Percentiles rank a stretch among this genome's conserved stretches.
Evolutionary conservation across 2,113 vertebrate genomes (phyloP).

Genomic region (Solea senegalensis): DNA sequence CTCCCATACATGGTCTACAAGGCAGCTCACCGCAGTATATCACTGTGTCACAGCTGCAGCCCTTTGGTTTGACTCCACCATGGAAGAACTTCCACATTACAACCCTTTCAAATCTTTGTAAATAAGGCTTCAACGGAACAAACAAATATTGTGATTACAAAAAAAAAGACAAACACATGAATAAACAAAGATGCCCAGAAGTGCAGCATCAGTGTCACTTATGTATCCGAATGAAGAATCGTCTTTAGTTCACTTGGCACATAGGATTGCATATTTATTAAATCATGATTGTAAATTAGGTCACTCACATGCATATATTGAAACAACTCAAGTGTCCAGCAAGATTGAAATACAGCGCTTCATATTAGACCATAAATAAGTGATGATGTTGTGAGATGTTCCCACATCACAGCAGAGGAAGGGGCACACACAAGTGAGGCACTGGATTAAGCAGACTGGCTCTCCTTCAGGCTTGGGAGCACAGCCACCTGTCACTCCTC

Average conservation of each 20-base stretch:
- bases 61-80: conserved; percentile 25
- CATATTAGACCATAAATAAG: conserved; percentile 71
- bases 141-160: conserved; percentile 34
- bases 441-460: conserved; percentile 63
- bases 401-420: conserved; percentile 60
- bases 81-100: conserved; percentile 10
- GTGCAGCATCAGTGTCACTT: conserved; percentile 31
- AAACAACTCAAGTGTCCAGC: conserved; percentile 44
- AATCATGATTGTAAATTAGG: conserved; percentile 45
- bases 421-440: conserved; percentile 37
- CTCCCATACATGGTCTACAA: conserved; percentile 61
- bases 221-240: conserved; percentile 33
- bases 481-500: conserved; percentile 81
- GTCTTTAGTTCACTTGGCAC: conserved; percentile 15
- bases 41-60: conserved; percentile 59
- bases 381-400: conserved; percentile 74
- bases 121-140: too few species aligned
- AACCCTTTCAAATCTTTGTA: conserved; percentile 6
- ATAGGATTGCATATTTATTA: conserved; percentile 49
- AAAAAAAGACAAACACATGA: conserved; percentile 53
- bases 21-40: conserved; percentile 61
- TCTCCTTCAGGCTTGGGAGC: conserved; percentile 76
- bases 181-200: conserved; percentile 48
- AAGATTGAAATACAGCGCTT: conserved; percentile 67
- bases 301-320: conserved; percentile 42